These are phyloP conservation scores for Pammene fasciana DNA, from an alignment of 2,888 invertebrate genomes.

Conservation along the genomic window DNA sequence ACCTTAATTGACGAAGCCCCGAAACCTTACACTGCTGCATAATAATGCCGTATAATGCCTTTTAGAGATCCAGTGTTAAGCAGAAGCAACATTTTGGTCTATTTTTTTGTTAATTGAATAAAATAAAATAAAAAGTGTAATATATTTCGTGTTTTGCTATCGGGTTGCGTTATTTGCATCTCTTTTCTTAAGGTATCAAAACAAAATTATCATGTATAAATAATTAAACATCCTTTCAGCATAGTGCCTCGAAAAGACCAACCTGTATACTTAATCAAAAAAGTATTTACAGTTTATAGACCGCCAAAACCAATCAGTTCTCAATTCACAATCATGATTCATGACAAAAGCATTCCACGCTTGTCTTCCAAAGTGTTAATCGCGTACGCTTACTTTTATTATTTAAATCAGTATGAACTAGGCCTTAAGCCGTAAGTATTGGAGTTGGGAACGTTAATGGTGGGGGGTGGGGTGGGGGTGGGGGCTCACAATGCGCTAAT, in stretches of 20 bases:
- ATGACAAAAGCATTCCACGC: constrained; percentile 17
- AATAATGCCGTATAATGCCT: constrained; percentile 80
- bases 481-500: constrained; percentile 79
- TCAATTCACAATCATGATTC: constrained; percentile 10
- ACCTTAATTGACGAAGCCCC: constrained; percentile 82
- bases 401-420: constrained; percentile 1
- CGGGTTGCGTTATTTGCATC: too few relatives aligned
- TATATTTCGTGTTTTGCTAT: too few relatives aligned
- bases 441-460: constrained; percentile 65
- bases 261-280: not conserved
- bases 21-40: constrained; percentile 80
- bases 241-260: too few relatives aligned
- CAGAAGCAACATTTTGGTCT: not conserved
- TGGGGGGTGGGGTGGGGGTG: constrained; percentile 46
- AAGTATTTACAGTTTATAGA: not conserved
- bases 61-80: constrained; percentile 69
- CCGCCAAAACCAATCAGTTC: constrained; percentile 12
- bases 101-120: too few relatives aligned
- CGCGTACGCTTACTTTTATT: too few relatives aligned
- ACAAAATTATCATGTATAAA: too few relatives aligned
- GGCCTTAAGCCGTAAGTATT: constrained; percentile 45
- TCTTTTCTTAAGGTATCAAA: too few relatives aligned
- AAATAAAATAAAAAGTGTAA: too few relatives aligned
- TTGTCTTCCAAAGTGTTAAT: not conserved
- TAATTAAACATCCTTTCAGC: too few relatives aligned